Evolutionary conservation across 2,888 invertebrate genomes (phyloP), one percentile per base, ranked within the genome.

Genomic region (Anticlea derivata): DNA sequence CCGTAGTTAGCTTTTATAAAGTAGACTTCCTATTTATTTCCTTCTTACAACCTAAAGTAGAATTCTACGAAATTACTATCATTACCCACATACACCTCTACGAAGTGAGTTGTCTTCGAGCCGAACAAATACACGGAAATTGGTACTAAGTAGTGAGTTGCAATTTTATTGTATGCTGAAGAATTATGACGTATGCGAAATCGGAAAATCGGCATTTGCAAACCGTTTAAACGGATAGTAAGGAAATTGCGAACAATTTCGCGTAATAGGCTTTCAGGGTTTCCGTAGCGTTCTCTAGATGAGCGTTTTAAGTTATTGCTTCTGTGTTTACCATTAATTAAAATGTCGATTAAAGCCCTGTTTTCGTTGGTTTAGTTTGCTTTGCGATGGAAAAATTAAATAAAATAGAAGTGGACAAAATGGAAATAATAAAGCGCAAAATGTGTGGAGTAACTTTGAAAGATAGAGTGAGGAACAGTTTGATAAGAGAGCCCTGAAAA

Each of bases 121-220:
- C 61, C 59, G 73, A 70, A 71, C 80, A 83, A 84, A 83, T 70
- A 78, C 55, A 67, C 62, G 75, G 78, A 75, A 77, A 80, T 79
- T 61, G 63, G 64, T 69, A 80, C 79, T 78, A 85, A 85, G 80
- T 78, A 82, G 72, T 76, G 79, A 82, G 70, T 81, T 75, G 86
- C 88, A 86, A 86, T 87, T 89, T 85, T 78, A 86, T 89, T 89
- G 89, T 89, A 78, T 87, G 78, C 80, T 61, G 61, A 87, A 81
- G 87, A 87, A 89, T 89, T 89, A 89, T 89, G 88, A 88, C 77
- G 87, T 86, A 88, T 86, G 82, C 78, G 80, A 82, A 87, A 87
- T 87, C 75, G 80, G 77, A 83, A 82, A 87, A 87, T 87, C 74
- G 80, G 76, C 85, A 86, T 88, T 88, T 83, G 88, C 82, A 75